phyloP scores from a whole-genome alignment of 2,888 invertebrate species.

The Latrodectus hesperus region DNA sequence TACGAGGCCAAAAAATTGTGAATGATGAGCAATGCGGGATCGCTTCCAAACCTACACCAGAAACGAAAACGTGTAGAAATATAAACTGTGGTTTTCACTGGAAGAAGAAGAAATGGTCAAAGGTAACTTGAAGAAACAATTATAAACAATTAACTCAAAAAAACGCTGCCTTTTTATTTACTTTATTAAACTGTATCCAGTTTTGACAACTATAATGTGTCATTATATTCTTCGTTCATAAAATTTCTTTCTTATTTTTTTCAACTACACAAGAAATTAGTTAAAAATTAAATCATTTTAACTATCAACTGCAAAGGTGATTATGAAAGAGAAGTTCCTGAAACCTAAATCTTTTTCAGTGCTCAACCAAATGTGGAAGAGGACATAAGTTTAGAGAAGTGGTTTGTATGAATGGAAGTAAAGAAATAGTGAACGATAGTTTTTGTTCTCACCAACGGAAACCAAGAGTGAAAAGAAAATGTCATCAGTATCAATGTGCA shows the following conservation, averaged over 20 bases:
- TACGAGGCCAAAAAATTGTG: slow-evolving; percentile 14
- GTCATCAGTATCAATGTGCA: slow-evolving; percentile 73
- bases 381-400: slow-evolving; percentile 65
- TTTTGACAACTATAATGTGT: too few relatives aligned
- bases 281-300: too few relatives aligned
- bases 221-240: too few relatives aligned
- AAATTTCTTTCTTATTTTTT: too few relatives aligned
- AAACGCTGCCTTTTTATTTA: too few relatives aligned
- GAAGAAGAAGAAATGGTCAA: slow-evolving; percentile 57
- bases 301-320: too few relatives aligned
- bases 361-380: slow-evolving; percentile 66
- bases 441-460: slow-evolving; percentile 68
- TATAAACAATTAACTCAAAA: too few relatives aligned
- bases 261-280: too few relatives aligned
- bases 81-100: slow-evolving; percentile 39
- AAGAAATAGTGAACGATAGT: slow-evolving; percentile 57
- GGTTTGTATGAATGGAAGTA: slow-evolving; percentile 65
- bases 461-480: slow-evolving; percentile 71
- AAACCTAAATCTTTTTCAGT: slow-evolving; percentile 20
- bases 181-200: too few relatives aligned
- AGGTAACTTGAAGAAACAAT: slow-evolving; percentile 5
- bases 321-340: too few relatives aligned
- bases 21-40: slow-evolving; percentile 21
- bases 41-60: slow-evolving; percentile 23
- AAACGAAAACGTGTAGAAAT: slow-evolving; percentile 42